phyloP scores from a whole-genome alignment of 1,140 invertebrate genomes.

The Caenorhabditis brenneri region DNA sequence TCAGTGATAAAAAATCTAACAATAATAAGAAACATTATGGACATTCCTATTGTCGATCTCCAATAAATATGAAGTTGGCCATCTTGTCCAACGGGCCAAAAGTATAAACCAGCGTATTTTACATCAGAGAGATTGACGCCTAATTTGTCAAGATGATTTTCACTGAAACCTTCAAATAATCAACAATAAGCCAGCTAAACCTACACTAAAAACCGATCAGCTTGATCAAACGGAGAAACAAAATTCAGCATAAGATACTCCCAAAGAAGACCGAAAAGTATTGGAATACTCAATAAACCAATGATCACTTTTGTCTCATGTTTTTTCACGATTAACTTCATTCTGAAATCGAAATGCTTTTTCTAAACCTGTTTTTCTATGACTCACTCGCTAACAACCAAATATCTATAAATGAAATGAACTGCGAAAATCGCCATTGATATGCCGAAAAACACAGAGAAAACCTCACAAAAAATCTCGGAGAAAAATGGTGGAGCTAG shows the following conservation, averaged over 20 bases:
- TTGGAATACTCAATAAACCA: not conserved
- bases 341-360: not conserved
- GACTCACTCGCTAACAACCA: not conserved
- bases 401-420: slow-evolving; percentile 1
- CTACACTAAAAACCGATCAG: not conserved
- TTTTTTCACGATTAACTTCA: not conserved
- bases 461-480: not conserved
- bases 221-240: not conserved
- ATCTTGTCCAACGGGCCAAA: not conserved
- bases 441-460: not conserved
- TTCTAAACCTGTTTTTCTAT: not conserved
- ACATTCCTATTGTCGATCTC: not conserved
- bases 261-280: not conserved
- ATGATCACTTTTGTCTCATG: not conserved
- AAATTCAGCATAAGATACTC: not conserved
- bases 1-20: not conserved
- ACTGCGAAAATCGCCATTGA: not conserved
- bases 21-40: not conserved
- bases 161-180: not conserved
- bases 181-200: not conserved
- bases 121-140: not conserved
- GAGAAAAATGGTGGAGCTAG: too few relatives aligned
- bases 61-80: not conserved
- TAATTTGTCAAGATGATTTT: not conserved
- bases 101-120: not conserved